Evolutionary conservation across 2,113 vertebrate species (phyloP).

Genomic region (Irena cyanogastra): DNA sequence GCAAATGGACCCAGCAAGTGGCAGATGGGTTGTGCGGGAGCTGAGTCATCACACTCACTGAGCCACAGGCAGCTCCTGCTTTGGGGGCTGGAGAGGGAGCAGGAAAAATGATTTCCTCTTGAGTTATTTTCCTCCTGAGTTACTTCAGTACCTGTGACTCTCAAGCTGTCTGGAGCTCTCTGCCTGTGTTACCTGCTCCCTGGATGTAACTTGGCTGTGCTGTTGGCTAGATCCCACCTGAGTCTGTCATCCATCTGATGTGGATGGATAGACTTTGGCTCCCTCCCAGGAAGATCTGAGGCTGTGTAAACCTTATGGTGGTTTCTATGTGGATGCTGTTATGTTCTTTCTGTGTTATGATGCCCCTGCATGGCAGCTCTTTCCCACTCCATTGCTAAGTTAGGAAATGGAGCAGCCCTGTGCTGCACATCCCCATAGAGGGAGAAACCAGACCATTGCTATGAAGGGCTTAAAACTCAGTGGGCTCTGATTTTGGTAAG

Average conservation of each 20-base stretch:
- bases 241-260: not conserved
- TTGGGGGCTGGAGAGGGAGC: conserved; percentile 17
- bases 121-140: not conserved
- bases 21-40: conserved; percentile 12
- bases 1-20: not conserved
- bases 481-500: not conserved
- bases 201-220: not conserved
- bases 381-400: not conserved
- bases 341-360: not conserved
- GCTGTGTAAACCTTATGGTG: not conserved
- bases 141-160: not conserved
- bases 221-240: not conserved
- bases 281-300: not conserved
- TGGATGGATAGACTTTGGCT: not conserved
- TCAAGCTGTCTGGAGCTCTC: not conserved
- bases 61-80: conserved; percentile 19
- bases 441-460: not conserved
- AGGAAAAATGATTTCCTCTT: conserved; percentile 23
- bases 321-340: not conserved
- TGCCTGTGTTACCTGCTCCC: not conserved
- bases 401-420: not conserved
- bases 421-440: rapidly evolving
- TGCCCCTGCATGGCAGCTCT: not conserved
- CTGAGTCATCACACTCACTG: conserved; percentile 12
- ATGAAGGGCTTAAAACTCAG: not conserved